Evolutionary conservation across 53 echinoderm and acorn worm species (phyloP), one percentile per base, ranked within the genome.

Genomic region (Astropecten irregularis): DNA sequence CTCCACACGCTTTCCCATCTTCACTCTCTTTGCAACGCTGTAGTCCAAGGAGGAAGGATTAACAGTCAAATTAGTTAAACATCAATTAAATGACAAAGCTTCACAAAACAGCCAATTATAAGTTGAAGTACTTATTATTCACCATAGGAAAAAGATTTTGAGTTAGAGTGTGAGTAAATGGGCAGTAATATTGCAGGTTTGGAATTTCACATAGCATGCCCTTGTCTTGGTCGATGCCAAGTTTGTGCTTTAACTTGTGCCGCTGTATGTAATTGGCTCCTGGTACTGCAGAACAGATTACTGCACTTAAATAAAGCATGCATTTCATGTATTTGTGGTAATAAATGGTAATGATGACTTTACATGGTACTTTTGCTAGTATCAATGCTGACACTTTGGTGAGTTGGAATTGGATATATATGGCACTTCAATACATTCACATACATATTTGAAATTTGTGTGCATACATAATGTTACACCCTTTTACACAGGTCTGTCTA

Each of bases 1-100:
- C 65, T 94, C 94, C 9, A 91, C 89, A 40, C 93, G 82, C 79
- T 96, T 96, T 20, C 97, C 97, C 97, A 96, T 96, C 86, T 89
- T 96, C 32, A 92, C 95, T 84, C 90, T 93, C 88, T 87, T 93
- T 10, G 77, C 87, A 34, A 87, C 16, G 40, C 93, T 93, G 62
- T 61, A 71, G 37, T 66, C 40, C 0, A 51, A 37, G 49, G 5
- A 9, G 49, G 25, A 56, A 56, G 48, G 11, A 7, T 48, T 9
- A 69, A 25, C 25, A 30, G 22, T 29, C 27, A n/a, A n/a, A 22
- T 47, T 10, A 69, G 30, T 49, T 69, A 28, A n/a, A 49, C 8
- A 8, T 29, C 16, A 49, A 7, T 10, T 27, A n/a, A 27, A 34
- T 16, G 34, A 3, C 15, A 34, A n/a, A 8, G 9, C n/a, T n/a